Evolutionary conservation across 2,888 invertebrate species (phyloP).

Genomic region (Tetragnatha montana): DNA sequence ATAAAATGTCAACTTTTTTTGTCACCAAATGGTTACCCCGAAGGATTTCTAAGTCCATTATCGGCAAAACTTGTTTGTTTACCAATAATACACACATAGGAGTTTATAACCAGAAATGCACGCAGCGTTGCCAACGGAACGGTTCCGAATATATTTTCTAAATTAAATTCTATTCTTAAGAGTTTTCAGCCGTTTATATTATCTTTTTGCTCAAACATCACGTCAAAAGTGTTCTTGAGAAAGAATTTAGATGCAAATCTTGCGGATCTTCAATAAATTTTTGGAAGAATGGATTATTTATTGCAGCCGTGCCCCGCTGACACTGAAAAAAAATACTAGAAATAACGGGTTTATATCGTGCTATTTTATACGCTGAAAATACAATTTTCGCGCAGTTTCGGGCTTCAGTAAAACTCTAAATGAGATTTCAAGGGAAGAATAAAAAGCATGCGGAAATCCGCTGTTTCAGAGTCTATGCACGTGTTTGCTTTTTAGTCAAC

Average conservation of each 20-base stretch:
- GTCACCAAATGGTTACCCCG: not conserved
- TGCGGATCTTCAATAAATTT: constrained; percentile 36
- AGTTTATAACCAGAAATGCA: not conserved
- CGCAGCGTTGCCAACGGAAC: not conserved
- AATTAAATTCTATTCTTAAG: constrained; percentile 47
- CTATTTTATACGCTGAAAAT: constrained; percentile 29
- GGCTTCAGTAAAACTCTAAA: constrained; percentile 33
- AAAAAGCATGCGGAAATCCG: not conserved
- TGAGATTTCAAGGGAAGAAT: constrained; percentile 20
- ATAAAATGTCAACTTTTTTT: constrained; percentile 15
- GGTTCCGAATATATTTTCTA: constrained; percentile 39
- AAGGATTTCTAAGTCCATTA: constrained; percentile 6
- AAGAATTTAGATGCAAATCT: constrained; percentile 56
- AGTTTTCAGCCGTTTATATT: not conserved
- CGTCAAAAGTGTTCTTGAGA: constrained; percentile 17
- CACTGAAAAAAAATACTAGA: constrained; percentile 6
- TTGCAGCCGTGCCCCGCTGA: not conserved
- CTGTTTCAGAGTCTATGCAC: constrained; percentile 12
- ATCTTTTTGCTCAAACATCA: constrained; percentile 11
- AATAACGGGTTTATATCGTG: constrained; percentile 36
- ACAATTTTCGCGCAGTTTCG: constrained; percentile 26
- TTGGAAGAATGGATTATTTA: constrained; percentile 43
- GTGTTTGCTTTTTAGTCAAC: not conserved
- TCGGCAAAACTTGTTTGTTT: constrained; percentile 36
- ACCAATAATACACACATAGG: constrained; percentile 8